These are phyloP conservation scores for Myotis planiceps DNA, from an alignment of 2,797 vertebrate species.

Conservation along the genomic window DNA sequence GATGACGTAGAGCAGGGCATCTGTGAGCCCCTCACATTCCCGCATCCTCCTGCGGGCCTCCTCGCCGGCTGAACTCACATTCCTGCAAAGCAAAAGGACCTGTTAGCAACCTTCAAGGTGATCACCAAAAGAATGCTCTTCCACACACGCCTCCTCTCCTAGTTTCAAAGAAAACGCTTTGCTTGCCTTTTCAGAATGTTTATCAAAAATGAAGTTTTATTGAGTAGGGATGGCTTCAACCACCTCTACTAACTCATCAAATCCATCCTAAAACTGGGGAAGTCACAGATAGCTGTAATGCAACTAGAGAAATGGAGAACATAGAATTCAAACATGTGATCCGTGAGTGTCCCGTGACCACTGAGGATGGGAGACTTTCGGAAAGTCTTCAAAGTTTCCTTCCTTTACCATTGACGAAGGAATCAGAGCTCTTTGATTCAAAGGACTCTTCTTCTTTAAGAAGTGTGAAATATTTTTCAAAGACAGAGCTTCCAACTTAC, in stretches of 20 bases:
- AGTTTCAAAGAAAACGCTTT: not conserved
- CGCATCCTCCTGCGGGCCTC: slow-evolving; percentile 98
- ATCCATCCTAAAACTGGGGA: not conserved
- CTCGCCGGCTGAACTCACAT: slow-evolving; percentile 98
- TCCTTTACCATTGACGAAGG: not conserved
- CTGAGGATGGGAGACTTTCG: not conserved
- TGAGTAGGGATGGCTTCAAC: not conserved
- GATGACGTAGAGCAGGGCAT: slow-evolving; percentile 97
- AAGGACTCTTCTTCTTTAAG: slow-evolving; percentile 38
- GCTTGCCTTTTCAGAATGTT: not conserved
- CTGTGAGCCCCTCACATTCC: slow-evolving; percentile 97
- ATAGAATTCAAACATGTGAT: not conserved
- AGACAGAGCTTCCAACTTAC: not conserved
- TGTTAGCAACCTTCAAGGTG: not conserved
- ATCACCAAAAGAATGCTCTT: not conserved
- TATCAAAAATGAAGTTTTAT: not conserved
- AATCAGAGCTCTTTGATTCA: slow-evolving; percentile 21
- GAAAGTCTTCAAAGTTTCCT: not conserved
- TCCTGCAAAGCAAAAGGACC: slow-evolving; percentile 88
- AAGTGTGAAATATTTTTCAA: slow-evolving; percentile 52
- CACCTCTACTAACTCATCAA: not conserved
- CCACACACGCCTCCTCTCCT: not conserved
- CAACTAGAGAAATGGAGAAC: not conserved
- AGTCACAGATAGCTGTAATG: not conserved
- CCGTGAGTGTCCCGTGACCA: fast-evolving